A percentile compares a stretch with the other conserved stretches of the same genome.
Evolutionary conservation across 92 coral and sea anemone genomes (phyloP).

Genomic region (Pocillopora meandrina): DNA sequence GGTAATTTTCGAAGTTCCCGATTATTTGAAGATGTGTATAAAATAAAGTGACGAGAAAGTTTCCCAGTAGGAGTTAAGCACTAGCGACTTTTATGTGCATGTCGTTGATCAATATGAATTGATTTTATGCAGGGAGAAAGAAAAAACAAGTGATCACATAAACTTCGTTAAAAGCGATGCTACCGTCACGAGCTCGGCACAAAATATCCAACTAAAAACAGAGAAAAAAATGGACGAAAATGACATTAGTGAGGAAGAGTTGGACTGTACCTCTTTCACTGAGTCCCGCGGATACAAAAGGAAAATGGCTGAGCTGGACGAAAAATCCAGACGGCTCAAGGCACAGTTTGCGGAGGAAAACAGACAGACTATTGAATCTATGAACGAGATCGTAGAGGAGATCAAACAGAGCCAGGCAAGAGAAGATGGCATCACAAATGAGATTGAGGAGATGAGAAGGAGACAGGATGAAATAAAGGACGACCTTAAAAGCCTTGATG

Average conservation of each 20-base stretch:
- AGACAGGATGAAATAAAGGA: background rate
- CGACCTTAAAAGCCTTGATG: slow-evolving; percentile 4
- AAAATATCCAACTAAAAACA: background rate
- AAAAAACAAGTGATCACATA: background rate
- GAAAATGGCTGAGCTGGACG: background rate
- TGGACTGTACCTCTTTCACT: background rate
- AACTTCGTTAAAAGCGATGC: background rate
- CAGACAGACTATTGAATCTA: too few species aligned
- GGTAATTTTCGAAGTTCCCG: too few species aligned
- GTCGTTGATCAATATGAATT: background rate
- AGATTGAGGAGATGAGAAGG: background rate
- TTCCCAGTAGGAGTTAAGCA: too few species aligned
- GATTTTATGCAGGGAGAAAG: slow-evolving; percentile 4
- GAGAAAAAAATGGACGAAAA: background rate
- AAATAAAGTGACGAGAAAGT: too few species aligned
- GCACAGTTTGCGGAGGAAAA: too few species aligned
- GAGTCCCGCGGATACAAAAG: slow-evolving; percentile 2
- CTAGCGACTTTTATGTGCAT: too few species aligned
- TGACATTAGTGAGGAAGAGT: background rate
- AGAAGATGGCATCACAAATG: background rate
- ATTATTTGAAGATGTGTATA: too few species aligned
- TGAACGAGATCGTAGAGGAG: background rate
- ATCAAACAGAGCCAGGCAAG: background rate
- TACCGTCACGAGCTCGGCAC: background rate
- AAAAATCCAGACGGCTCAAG: too few species aligned